Evolutionary conservation across 2,888 invertebrate species (phyloP).

Genomic region (Polyommatus icarus): DNA sequence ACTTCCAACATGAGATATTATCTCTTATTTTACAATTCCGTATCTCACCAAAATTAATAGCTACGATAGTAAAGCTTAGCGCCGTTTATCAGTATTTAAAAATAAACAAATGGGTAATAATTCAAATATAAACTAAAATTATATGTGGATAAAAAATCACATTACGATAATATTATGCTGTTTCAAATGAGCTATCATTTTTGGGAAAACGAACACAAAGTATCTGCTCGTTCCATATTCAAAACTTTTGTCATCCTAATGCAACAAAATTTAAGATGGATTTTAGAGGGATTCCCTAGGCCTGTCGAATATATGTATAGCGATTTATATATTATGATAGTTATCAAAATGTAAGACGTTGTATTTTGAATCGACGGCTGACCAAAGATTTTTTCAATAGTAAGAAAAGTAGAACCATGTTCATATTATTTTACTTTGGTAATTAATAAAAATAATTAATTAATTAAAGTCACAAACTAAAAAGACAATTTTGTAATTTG

Average conservation of each 20-base stretch:
- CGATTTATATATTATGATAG: not conserved
- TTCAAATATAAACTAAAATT: not conserved
- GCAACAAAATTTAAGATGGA: not conserved
- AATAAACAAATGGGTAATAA: not conserved
- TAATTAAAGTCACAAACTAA: too few relatives aligned
- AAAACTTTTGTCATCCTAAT: not conserved
- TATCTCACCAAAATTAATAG: constrained; percentile 23
- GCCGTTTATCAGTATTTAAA: not conserved
- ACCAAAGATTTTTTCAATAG: not conserved
- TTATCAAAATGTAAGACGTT: not conserved
- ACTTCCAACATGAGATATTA: not conserved
- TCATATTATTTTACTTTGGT: too few relatives aligned
- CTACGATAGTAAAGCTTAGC: not conserved
- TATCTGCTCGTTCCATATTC: too few relatives aligned
- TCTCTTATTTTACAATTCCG: constrained; percentile 5
- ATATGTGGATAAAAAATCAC: not conserved
- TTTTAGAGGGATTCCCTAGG: not conserved
- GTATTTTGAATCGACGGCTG: not conserved
- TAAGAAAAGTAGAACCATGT: not conserved
- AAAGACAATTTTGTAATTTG: too few relatives aligned
- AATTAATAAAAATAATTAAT: too few relatives aligned
- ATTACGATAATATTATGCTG: not conserved
- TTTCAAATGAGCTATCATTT: not conserved
- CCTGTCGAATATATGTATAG: not conserved
- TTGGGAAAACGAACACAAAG: not conserved